Evolutionary conservation across 1,140 invertebrate genomes (phyloP).

Genomic region (Saccostrea cuccullata): DNA sequence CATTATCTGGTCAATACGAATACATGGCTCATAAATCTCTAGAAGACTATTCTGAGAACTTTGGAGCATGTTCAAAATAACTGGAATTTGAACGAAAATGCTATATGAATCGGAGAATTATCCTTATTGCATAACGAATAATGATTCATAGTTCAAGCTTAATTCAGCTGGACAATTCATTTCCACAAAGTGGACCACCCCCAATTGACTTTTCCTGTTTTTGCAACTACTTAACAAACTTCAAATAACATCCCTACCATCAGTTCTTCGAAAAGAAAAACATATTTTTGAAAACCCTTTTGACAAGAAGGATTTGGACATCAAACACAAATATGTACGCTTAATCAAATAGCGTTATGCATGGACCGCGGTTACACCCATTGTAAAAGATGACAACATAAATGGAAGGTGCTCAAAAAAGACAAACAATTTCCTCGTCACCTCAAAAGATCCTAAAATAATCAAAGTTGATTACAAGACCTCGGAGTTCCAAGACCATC

Average conservation of each 20-base stretch:
- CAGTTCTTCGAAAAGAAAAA: neutral
- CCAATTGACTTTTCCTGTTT: neutral
- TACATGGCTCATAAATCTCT: neutral
- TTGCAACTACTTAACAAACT: neutral
- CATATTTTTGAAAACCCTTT: neutral
- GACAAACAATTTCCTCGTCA: neutral
- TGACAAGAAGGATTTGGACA: neutral
- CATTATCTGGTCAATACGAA: neutral
- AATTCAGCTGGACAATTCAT: neutral
- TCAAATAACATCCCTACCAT: neutral
- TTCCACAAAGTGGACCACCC: neutral
- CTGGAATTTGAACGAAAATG: neutral
- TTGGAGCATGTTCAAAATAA: neutral
- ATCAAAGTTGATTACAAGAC: conserved; percentile 20
- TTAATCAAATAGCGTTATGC: neutral
- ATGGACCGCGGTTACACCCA: neutral
- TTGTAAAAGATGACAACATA: neutral
- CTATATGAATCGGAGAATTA: neutral
- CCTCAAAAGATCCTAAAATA: neutral
- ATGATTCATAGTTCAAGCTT: neutral
- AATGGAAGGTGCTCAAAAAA: neutral
- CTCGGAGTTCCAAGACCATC: neutral
- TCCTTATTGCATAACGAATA: neutral
- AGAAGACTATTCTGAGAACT: neutral
- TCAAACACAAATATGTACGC: neutral